Evolutionary conservation across 2,113 vertebrate species (phyloP).

Genomic region (Chlorodrepanis virens): DNA sequence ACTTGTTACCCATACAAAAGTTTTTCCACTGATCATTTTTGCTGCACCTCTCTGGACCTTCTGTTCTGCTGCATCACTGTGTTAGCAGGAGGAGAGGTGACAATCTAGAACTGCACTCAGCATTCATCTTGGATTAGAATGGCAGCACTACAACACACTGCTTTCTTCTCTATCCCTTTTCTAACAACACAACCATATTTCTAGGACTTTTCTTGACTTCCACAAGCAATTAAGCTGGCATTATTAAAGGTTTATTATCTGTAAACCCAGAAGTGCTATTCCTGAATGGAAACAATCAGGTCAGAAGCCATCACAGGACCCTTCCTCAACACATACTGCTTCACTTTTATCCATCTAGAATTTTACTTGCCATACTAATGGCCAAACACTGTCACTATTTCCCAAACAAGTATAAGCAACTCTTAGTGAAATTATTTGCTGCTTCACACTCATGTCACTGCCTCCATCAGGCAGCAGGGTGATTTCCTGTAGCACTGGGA

Average conservation of each 20-base stretch:
- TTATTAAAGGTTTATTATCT: background rate
- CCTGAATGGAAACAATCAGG: background rate
- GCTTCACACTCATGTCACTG: background rate
- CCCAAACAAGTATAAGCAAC: background rate
- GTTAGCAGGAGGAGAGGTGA: background rate
- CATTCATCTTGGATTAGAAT: background rate
- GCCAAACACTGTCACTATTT: background rate
- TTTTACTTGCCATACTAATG: background rate
- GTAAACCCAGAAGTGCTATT: background rate
- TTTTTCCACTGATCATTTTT: background rate
- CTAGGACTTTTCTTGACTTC: background rate
- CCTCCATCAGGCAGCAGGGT: background rate
- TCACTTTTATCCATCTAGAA: background rate
- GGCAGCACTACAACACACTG: rapidly evolving
- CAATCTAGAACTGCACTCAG: background rate
- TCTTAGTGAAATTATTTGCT: background rate
- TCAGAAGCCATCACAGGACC: background rate
- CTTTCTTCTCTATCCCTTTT: background rate
- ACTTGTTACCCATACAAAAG: background rate
- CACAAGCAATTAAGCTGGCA: background rate
- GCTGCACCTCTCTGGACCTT: background rate
- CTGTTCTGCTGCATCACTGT: background rate
- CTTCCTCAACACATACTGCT: background rate
- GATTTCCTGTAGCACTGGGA: background rate
- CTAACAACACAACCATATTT: background rate